These are phyloP conservation scores for Amblyjoppa proteus DNA, from an alignment of 2,888 invertebrate species.

Conservation along the genomic window DNA sequence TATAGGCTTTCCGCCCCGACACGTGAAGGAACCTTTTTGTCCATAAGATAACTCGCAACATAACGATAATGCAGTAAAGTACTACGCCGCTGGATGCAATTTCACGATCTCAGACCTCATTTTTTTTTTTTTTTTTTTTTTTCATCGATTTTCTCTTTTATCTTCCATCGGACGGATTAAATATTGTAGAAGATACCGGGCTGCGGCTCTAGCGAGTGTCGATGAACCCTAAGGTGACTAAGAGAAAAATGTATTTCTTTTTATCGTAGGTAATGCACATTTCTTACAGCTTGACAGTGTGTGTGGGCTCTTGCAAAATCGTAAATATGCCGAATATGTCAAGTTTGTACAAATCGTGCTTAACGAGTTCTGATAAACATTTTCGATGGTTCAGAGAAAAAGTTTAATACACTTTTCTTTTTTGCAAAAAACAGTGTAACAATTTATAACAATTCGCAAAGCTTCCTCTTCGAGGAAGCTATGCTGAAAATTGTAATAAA, in stretches of 20 bases:
- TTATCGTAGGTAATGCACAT: not conserved
- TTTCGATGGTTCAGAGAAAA: no score
- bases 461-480: no score
- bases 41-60: constrained; percentile 23
- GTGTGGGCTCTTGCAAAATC: not conserved
- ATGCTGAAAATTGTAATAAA: no score
- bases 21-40: constrained; percentile 19
- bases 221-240: not conserved
- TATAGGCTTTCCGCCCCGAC: not conserved
- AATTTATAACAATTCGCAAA: no score
- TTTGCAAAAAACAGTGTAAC: no score
- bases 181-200: not conserved
- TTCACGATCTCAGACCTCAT: not conserved
- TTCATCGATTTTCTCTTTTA: constrained; percentile 2
- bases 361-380: no score
- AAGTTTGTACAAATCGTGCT: no score
- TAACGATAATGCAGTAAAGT: not conserved
- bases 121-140: constrained; percentile 37
- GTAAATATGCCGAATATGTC: not conserved
- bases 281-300: not conserved
- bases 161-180: not conserved
- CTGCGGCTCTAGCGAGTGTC: not conserved
- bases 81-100: not conserved
- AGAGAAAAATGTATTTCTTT: not conserved
- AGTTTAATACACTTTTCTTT: no score